A percentile compares a stretch with the other conserved stretches of the same genome.
Evolutionary conservation across 1,140 invertebrate species (phyloP).

Genomic region (Phymastichus coffea): DNA sequence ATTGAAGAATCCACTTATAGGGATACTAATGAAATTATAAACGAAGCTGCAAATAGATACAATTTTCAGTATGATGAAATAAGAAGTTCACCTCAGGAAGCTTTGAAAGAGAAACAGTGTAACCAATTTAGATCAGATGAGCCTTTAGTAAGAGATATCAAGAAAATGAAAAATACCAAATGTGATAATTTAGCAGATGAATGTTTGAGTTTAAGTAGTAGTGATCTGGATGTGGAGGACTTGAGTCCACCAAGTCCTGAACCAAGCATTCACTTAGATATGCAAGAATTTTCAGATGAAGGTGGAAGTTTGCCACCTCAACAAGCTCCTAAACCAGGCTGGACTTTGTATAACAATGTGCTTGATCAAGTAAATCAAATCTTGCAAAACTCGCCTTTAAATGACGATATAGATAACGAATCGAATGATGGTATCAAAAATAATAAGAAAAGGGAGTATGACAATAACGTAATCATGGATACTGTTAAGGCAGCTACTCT

Average conservation of each 20-base stretch:
- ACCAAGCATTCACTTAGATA: conserved; percentile 62
- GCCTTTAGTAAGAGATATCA: conserved; percentile 2
- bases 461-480: conserved; percentile 43
- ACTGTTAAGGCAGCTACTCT: conserved; percentile 55
- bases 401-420: conserved; percentile 26
- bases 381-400: conserved; percentile 47
- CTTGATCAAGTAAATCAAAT: conserved; percentile 61
- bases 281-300: conserved; percentile 61
- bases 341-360: conserved; percentile 69
- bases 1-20: neutral
- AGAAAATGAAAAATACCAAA: conserved; percentile 21
- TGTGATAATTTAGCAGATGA: conserved; percentile 46
- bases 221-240: conserved; percentile 58
- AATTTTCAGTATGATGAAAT: conserved; percentile 4
- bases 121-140: conserved; percentile 12
- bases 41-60: conserved; percentile 3
- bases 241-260: conserved; percentile 60
- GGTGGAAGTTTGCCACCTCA: conserved; percentile 53
- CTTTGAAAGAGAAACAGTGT: neutral
- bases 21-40: neutral
- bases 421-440: conserved; percentile 20
- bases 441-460: conserved; percentile 24
- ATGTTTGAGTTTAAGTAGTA: conserved; percentile 57
- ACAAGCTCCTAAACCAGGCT: conserved; percentile 60
- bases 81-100: neutral